A percentile compares a stretch with the other conserved stretches of the same genome.
phyloP scores from a whole-genome alignment of 2,888 invertebrate species.

The Himalopsyche anomala region DNA sequence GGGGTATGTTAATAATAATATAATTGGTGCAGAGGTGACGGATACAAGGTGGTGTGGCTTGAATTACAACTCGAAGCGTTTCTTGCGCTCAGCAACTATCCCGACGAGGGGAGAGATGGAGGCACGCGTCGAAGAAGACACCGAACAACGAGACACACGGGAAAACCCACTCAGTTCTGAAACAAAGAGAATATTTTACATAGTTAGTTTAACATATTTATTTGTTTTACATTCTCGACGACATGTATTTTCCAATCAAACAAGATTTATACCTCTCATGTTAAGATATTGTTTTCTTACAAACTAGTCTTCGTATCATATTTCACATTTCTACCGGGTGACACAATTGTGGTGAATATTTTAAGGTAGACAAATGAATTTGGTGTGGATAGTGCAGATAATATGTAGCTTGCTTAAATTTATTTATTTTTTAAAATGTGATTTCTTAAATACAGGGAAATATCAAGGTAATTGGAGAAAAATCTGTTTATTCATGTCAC shows the following conservation, averaged over 20 bases:
- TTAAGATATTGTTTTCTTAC: neutral
- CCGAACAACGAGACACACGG: constrained; percentile 72
- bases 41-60: constrained; percentile 1
- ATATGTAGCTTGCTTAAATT: no score
- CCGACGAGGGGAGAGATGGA: constrained; percentile 79
- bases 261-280: no score
- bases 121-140: constrained; percentile 69
- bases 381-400: no score
- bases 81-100: constrained; percentile 85
- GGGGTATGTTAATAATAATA: constrained; percentile 31
- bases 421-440: no score
- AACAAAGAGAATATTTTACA: constrained; percentile 50
- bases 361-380: no score
- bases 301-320: no score
- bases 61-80: constrained; percentile 79
- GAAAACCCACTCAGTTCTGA: constrained; percentile 73
- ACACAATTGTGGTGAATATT: no score
- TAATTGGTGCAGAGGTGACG: constrained; percentile 26
- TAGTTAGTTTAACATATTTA: neutral
- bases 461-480: no score
- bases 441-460: no score
- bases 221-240: neutral
- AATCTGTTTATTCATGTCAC: no score
- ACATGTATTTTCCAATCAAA: no score
- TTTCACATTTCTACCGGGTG: no score